Evolutionary conservation across 1,140 invertebrate genomes (phyloP).

Genomic region (Drosophila pruinosa): DNA sequence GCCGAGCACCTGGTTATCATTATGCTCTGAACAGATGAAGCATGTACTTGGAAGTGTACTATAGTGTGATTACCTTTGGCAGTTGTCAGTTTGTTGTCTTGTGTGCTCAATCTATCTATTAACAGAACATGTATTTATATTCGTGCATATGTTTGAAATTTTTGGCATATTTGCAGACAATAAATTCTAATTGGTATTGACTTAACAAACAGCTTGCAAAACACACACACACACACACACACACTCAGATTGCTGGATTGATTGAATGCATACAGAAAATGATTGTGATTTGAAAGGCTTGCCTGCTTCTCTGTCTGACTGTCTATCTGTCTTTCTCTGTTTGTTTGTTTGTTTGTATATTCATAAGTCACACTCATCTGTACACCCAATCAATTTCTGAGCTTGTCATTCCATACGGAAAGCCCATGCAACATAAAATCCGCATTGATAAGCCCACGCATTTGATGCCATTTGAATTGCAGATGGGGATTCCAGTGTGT

Average conservation of each 20-base stretch:
- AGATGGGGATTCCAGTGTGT: slow-evolving; percentile 2
- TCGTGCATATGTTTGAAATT: slow-evolving; percentile 4
- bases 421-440: slow-evolving; percentile 7
- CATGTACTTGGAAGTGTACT: background rate
- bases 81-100: slow-evolving; percentile 10
- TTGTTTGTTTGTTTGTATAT: background rate
- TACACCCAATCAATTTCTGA: slow-evolving; percentile 18
- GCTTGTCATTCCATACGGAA: background rate
- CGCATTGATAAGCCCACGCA: background rate
- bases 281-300: slow-evolving; percentile 14
- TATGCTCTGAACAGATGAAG: slow-evolving; percentile 29
- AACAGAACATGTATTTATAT: background rate
- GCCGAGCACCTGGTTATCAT: slow-evolving; percentile 50
- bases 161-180: slow-evolving; percentile 61
- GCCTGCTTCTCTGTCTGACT: background rate
- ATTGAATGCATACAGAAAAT: slow-evolving; percentile 23
- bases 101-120: background rate
- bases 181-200: slow-evolving; percentile 68
- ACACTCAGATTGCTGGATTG: background rate
- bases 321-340: background rate
- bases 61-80: slow-evolving; percentile 45
- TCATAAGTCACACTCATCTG: slow-evolving; percentile 4
- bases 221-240: background rate
- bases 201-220: slow-evolving; percentile 28
- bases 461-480: slow-evolving; percentile 9